Base-by-base conservation (phyloP, 2,113 vertebrate species). In the Psephotus haematonotus region DNA sequence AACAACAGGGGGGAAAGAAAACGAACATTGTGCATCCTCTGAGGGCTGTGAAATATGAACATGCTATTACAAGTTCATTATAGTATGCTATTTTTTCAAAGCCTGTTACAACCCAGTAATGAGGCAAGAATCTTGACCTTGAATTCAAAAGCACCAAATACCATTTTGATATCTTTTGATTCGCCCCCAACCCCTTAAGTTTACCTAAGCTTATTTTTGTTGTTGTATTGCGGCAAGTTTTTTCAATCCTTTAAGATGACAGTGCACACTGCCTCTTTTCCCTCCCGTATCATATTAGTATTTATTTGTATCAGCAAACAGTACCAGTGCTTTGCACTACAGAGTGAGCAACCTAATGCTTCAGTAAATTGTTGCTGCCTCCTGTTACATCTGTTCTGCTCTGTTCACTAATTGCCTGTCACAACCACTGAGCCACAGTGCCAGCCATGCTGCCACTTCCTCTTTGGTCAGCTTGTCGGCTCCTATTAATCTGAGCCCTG, bases 401-500 rank as follows among this genome's bases (percentile, higher is more conserved):
- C 95, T 96, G 96, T 93, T 95, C 92, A 46, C 97, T 98, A 98
- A 98, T 98, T 98, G 97, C 97, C 94, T 98, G 98, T 98, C 98
- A 97, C 96, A 97, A 96, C 82, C 79, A 86, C 94, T 97, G 97
- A 98, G 97, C 91, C 97, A 55, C 71, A 96, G 92, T 96, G 95
- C 94, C 95, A 87, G 94, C 96, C 82, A 33, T 80, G 78, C 97
- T 97, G 98, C 98, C 98, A 97, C 97, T 97, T 98, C 97, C 93
- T 97, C 97, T 98, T 97, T 98, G 98, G 97, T 98, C 97, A 98
- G 90, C 94, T 96, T 98, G 98, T 98, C 98, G 37, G 81, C 94
- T 97, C 86, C 68, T 96, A 97, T 98, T 98, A 98, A 97, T 97
- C 93, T 95, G 91, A 97, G 70, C 44, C 87, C 95, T 90, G 94